Base-by-base conservation (phyloP, 2,113 vertebrate species). In the Holacanthus passer region DNA sequence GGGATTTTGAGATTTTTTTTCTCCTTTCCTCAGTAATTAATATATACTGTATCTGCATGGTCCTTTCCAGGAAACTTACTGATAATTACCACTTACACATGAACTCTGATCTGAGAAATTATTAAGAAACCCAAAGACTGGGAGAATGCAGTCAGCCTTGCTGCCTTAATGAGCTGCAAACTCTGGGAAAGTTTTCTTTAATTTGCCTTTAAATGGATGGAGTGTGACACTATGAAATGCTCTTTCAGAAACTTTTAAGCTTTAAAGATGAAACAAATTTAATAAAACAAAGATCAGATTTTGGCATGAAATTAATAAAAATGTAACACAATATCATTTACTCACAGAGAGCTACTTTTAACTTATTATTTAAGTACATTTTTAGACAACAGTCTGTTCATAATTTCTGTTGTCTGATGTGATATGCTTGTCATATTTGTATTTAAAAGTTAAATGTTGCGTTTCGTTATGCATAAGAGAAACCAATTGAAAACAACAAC, bases 101-200 rank as follows among this genome's bases (percentile, higher is more conserved):
- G 24, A 73, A 47, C 20, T 37, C 50, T 45, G 29, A 58, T 68
- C 29, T 67, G 52, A 55, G 52, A 66, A 47, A 68, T 67, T 11
- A 68, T 43, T 37, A 20, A 13, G 10, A 12, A 53, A 41, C 14
- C 52, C 20, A 60, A 63, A 32, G 11, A 63, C 13, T 9, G 5
- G 31, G 20, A 62, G 31, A 14, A 3, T 39, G 22, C 9, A 27
- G 29, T 64, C 20, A 19, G n/a, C 39, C 1, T 1, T 16, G 29
- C 29, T n/a, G 29, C 39, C 7, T 73, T 66, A 58, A 73, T 58
- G 52, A 65, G 41, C 56, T 63, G 45, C 45, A 19, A 45, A 77
- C 12, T 43, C 37, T 5, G 5, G 1, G 3, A 52, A 64, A 22
- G 22, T 39, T 62, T 12, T 37, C 72, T 63, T 48, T 24, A n/a